These are phyloP conservation scores for Sesamia inferens DNA, from an alignment of 2,888 invertebrate species.

Conservation along the genomic window DNA sequence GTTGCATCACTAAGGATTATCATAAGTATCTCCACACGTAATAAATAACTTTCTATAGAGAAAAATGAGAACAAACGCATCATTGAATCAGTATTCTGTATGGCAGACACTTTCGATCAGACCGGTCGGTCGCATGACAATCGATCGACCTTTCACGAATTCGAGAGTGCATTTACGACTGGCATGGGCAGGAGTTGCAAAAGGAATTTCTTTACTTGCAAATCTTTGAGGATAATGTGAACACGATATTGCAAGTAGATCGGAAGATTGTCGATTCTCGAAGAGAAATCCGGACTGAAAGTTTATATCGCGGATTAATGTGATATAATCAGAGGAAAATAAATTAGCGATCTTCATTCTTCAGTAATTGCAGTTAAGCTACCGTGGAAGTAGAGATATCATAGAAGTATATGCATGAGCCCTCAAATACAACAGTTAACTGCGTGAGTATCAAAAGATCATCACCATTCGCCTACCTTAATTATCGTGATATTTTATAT, in stretches of 20 bases:
- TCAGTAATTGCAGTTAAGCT: background rate
- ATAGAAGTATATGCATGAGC: background rate
- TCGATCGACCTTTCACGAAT: conserved; percentile 54
- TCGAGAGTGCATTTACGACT: conserved; percentile 28
- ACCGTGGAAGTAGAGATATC: background rate
- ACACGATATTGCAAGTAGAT: conserved; percentile 13
- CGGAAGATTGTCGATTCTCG: background rate
- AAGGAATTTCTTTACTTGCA: conserved; percentile 34
- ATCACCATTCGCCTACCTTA: too few relatives aligned
- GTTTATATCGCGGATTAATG: background rate
- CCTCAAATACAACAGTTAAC: background rate
- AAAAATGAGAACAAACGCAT: conserved; percentile 58
- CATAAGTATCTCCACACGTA: conserved; percentile 44
- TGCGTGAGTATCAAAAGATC: background rate
- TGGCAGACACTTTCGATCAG: conserved; percentile 75
- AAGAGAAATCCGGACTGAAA: background rate
- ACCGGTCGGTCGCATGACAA: conserved; percentile 62
- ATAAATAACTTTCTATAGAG: conserved; percentile 69
- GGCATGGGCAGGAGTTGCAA: background rate
- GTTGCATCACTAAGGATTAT: conserved; percentile 51
- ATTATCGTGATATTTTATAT: background rate
- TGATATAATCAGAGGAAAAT: background rate
- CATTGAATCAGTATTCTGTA: conserved; percentile 73
- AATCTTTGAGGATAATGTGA: conserved; percentile 35
- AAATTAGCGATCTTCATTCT: background rate